These are phyloP conservation scores for Cotesia chilonis DNA, from an alignment of 1,140 invertebrate species.

Conservation along the genomic window DNA sequence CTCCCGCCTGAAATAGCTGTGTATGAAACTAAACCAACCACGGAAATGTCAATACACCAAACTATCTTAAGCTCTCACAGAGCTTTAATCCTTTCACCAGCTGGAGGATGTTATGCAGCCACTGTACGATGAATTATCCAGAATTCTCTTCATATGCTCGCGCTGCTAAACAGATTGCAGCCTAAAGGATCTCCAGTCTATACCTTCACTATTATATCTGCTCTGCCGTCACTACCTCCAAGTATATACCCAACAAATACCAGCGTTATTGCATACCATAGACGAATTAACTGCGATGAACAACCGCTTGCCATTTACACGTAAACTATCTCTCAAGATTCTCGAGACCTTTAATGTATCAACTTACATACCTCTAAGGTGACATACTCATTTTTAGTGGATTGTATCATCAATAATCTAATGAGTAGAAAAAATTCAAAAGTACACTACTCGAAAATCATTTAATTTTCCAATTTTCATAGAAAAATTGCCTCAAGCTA, in stretches of 20 bases:
- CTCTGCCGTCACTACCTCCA: background rate
- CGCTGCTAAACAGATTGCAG: background rate
- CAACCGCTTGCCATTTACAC: constrained; percentile 25
- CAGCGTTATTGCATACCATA: constrained; percentile 27
- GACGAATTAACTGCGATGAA: constrained; percentile 25
- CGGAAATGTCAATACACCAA: no score
- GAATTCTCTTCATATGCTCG: constrained; percentile 20
- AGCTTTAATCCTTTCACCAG: background rate
- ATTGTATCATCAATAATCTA: background rate
- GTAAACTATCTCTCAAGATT: background rate
- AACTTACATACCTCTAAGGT: background rate
- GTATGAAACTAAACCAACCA: background rate
- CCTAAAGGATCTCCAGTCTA: no score
- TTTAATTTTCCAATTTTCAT: no score
- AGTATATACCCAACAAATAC: constrained; percentile 17
- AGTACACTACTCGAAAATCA: no score
- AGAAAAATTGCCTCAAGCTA: no score
- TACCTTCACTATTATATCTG: background rate
- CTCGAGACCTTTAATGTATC: constrained; percentile 16
- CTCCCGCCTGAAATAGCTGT: background rate
- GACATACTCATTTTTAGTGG: background rate
- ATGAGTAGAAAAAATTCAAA: no score
- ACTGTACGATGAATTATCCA: constrained; percentile 22
- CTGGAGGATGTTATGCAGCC: background rate
- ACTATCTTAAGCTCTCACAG: no score